Evolutionary conservation across 2,888 invertebrate species (phyloP), one percentile per base, ranked within the genome.

Genomic region (Branchinecta sandiegonensis): DNA sequence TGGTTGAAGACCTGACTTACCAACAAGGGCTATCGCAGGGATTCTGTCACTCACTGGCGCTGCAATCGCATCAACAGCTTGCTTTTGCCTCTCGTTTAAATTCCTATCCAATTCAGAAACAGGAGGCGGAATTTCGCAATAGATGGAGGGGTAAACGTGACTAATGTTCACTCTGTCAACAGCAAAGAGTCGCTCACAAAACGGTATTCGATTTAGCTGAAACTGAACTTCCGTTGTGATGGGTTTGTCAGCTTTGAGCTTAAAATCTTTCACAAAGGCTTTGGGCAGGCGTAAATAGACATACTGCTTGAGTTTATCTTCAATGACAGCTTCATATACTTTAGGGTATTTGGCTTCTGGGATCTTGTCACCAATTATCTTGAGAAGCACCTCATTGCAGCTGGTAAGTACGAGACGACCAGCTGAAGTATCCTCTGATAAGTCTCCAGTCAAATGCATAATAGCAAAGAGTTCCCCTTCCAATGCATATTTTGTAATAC

Each of bases 151-250:
- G 63, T 65, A 69, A 65, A 69, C 65, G 13, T 65, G 68, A 10
- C 65, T 48, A 46, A 65, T 68, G 23, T 48, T 82, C 64, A 90
- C 83, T 74, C 84, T 84, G 76, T 90, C 90, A 37, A 90, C 83
- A 0, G 89, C 88, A 76, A 85, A 83, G 75, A 89, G 90, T 88
- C 89, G 90, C 76, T 90, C 89, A 77, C 89, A 89, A 73, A 89
- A 86, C 0, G 88, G 86, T 71, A 89, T 80, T 65, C 90, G 82
- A 76, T 89, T 90, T 71, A 90, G 76, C 74, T 89, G 87, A 76
- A 90, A 90, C 75, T 89, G 89, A 69, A 90, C 85, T 76, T 88
- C 85, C 70, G 85, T 85, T 67, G 83, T 78, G 68, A 87, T 79
- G 70, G 84, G 84, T 0, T 82, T 83, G 71, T 87, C 86, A 3